Conservation (phyloP, 2,888 invertebrate genomes). For the Ormyrus labotus region DNA sequence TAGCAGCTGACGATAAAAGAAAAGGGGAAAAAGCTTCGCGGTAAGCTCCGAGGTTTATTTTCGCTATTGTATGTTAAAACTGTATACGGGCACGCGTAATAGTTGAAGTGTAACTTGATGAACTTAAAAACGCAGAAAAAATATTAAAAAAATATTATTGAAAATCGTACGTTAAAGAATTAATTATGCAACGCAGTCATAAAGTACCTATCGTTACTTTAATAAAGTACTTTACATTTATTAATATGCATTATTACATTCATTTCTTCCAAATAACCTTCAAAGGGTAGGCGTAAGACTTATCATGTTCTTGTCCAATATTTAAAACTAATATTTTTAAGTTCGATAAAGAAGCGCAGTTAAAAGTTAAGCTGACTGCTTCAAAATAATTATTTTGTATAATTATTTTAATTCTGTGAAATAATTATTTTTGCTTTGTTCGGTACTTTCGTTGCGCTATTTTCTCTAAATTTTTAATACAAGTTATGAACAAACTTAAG, state of each 20-base stretch:
- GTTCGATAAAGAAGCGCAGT: no score
- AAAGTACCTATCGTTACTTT: constrained; percentile 50
- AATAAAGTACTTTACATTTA: constrained; percentile 33
- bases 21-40: constrained; percentile 43
- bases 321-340: neutral
- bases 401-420: neutral
- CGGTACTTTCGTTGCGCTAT: no score
- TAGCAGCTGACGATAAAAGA: constrained; percentile 52
- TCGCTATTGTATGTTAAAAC: constrained; percentile 64
- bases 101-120: constrained; percentile 47
- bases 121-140: constrained; percentile 47
- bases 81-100: constrained; percentile 45
- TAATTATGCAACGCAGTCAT: constrained; percentile 25
- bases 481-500: constrained; percentile 1
- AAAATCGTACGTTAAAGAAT: constrained; percentile 38
- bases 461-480: no score
- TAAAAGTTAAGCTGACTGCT: neutral
- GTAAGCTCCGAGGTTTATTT: constrained; percentile 67
- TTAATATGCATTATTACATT: neutral
- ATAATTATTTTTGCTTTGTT: neutral
- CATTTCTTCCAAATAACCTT: neutral
- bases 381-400: neutral
- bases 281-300: neutral
- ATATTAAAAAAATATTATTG: constrained; percentile 37
- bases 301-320: neutral